Evolutionary conservation across 1,140 invertebrate genomes (phyloP), one percentile per base, ranked within the genome.

Genomic region (Plectrocnemia conspersa): DNA sequence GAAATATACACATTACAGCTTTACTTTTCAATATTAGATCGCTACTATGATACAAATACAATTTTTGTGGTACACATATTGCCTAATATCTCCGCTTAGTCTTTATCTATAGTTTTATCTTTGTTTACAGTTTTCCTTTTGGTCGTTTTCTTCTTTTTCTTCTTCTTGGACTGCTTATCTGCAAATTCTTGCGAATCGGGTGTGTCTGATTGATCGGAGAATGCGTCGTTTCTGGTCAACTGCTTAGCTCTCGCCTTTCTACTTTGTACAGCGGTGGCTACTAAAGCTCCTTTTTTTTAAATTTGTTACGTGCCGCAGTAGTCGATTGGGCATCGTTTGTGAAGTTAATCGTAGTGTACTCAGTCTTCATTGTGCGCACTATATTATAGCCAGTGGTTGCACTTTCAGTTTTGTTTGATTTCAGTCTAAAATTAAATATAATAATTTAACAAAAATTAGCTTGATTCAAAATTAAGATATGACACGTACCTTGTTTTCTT

Each of bases 221-320:
- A 62, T 16, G 68, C 61, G 48, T 64, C 56, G 18, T 56, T n/a
- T 21, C 41, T 40, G 9, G 25, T 63, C 36, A 62, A 38, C 21
- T 53, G 36, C 46, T 66, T 66, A 15, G 49, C 59, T 64, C 68
- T 66, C 41, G 62, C 64, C 33, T 67, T 67, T 33, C 69, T 73
- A 3, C 62, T 68, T 61, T 75, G 73, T 38, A 79, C 69, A 6
- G 76, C 77, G 15, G 78, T 79, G 13, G 78, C 73, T 2, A 81
- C 77, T 59, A 78, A 70, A n/a, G 77, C 77, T 53, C 75, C 69
- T 62, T 81, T 82, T n/a, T n/a, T 62, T 75, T 75, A 59, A 82
- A 81, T 54, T 75, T 75, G 56, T 66, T 71, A 52, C 71, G 75
- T 32, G 68, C 56, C 4, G 69, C 66, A 18, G 49, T 53, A 10